phyloP scores from a whole-genome alignment of 2,797 vertebrate genomes.

The Threskiornis aethiopicus region DNA sequence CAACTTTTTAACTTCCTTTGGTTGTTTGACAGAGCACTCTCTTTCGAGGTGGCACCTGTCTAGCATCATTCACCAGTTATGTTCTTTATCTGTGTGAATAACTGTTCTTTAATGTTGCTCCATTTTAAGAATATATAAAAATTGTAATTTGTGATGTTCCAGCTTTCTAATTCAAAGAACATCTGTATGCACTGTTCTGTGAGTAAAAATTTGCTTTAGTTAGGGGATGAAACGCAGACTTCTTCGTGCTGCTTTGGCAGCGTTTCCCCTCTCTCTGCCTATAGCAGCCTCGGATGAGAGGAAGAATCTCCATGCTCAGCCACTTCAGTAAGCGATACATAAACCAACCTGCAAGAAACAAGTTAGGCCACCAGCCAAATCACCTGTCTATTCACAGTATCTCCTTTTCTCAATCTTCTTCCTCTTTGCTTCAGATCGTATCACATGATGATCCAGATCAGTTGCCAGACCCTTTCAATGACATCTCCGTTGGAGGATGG shows the following conservation, averaged over 20 bases:
- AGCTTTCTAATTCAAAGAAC: background rate
- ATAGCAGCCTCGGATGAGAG: background rate
- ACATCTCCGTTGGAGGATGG: constrained; percentile 94
- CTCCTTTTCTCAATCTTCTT: background rate
- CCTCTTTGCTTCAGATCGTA: constrained; percentile 79
- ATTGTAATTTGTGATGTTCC: background rate
- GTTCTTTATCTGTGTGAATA: background rate
- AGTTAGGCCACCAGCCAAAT: background rate
- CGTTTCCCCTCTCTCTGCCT: background rate
- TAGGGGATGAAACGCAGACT: background rate
- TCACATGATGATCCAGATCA: constrained; percentile 76
- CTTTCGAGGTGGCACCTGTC: fast-evolving
- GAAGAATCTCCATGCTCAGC: background rate
- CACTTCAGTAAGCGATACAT: background rate
- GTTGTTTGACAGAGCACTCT: background rate
- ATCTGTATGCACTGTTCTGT: background rate
- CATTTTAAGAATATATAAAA: background rate
- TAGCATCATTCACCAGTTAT: background rate
- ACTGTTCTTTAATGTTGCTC: background rate
- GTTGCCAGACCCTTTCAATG: constrained; percentile 92
- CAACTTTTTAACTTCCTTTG: background rate
- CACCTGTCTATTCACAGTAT: background rate
- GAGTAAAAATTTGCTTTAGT: background rate
- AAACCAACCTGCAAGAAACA: background rate
- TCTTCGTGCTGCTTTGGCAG: background rate